Base-by-base conservation (phyloP, 2,797 vertebrate genomes). In the Remorina albescens region DNA sequence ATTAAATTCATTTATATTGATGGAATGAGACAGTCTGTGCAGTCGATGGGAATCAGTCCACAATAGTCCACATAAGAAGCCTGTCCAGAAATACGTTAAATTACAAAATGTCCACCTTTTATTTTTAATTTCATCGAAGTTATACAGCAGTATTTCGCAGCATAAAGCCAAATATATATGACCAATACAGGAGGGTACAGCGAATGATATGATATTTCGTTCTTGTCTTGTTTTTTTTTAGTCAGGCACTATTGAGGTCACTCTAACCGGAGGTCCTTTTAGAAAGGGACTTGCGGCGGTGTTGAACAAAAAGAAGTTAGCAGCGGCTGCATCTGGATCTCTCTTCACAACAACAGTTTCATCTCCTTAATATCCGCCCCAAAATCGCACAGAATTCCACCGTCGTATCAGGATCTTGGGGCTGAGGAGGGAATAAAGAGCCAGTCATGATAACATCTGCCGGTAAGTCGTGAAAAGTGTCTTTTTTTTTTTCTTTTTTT, bases 401-500 rank as follows among this genome's bases (percentile, higher is more conserved):
- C 6, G 23, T 79, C 19, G 16, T 74, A 62, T 47, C 71, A 41
- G 41, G 46, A 67, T 36, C 36, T 74, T 58, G 64, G 78, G 81
- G 54, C 68, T 46, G 62, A 81, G 85, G 79, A 71, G 64, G 74
- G 50, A 78, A 34, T 34, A 76, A 74, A 76, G 63, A 83, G 60
- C 44, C 80, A 81, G 91, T n/a, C 74, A 96, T 96, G 95, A 95
- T 96, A 83, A 96, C 95, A 37, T 96, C 95, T 58, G 95, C 95
- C 60, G 95, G 95, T 96, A 86, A 92, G 93, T 78, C 23, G 5
- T 39, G 3, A 2, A 51, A 53, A 47, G 19, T 50, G 39, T 53
- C n/a, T n/a, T 28, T 79, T 81, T 74, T 59, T 87, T 85, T 76
- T 6, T 53, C n/a, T n/a, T 28, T 79, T 81, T 74, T 59, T 87